These are phyloP conservation scores for Catocala nupta DNA, from an alignment of 2,888 invertebrate species.

Conservation along the genomic window DNA sequence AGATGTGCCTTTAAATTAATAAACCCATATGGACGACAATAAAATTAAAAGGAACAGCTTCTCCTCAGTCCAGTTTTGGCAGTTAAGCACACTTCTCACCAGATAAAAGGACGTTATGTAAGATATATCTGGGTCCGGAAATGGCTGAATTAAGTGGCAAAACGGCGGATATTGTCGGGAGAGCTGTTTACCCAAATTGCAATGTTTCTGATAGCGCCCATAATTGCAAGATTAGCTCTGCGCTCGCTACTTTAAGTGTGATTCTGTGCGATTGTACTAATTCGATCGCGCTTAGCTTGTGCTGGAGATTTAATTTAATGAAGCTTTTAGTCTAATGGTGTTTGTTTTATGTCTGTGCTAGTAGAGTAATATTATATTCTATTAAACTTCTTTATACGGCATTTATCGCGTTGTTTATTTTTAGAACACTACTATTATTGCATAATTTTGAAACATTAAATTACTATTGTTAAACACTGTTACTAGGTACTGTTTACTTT, in stretches of 20 bases:
- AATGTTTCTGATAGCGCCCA: conserved; percentile 34
- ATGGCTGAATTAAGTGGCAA: conserved; percentile 16
- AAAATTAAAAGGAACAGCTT: not conserved
- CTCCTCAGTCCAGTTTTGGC: not conserved
- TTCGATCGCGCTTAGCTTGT: conserved; percentile 23
- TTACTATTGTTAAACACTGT: too few relatives aligned
- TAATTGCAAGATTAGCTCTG: conserved; percentile 44
- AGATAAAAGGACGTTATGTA: conserved; percentile 13
- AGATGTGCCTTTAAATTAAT: too few relatives aligned
- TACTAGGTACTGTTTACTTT: too few relatives aligned
- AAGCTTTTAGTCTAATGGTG: not conserved
- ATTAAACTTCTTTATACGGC: too few relatives aligned
- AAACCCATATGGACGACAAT: too few relatives aligned
- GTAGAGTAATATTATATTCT: too few relatives aligned
- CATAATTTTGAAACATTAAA: too few relatives aligned
- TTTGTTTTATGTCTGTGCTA: not conserved
- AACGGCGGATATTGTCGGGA: conserved; percentile 23
- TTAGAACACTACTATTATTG: too few relatives aligned
- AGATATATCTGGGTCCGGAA: conserved; percentile 17
- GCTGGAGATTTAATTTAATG: conserved; percentile 1
- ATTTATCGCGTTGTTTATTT: too few relatives aligned
- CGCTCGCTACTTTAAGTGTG: conserved; percentile 21
- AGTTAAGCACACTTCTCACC: conserved; percentile 1
- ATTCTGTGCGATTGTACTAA: conserved; percentile 36
- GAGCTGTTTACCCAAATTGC: conserved; percentile 46